A percentile compares a stretch with the other conserved stretches of the same genome.
Evolutionary conservation across 2,797 vertebrate species (phyloP).

Genomic region (Xenops minutus): DNA sequence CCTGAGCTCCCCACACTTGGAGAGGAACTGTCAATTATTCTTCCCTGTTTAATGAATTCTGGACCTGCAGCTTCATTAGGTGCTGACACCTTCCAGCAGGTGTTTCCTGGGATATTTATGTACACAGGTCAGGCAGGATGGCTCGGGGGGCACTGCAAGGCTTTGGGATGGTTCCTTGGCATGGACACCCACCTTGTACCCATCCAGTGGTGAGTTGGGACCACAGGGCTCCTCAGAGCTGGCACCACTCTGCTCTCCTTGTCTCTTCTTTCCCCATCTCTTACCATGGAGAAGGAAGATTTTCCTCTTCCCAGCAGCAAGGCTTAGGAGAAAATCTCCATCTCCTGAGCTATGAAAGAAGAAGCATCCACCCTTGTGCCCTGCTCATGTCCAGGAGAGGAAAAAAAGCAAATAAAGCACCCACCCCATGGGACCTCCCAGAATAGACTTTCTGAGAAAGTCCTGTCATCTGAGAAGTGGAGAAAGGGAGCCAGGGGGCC

Average conservation of each 20-base stretch:
- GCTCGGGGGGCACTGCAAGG: not conserved
- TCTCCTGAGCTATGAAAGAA: not conserved
- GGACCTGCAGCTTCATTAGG: not conserved
- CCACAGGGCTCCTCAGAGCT: not conserved
- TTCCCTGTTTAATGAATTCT: not conserved
- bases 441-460: not conserved
- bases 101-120: not conserved
- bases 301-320: not conserved
- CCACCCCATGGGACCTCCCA: not conserved
- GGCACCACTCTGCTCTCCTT: accelerated
- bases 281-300: not conserved
- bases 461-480: not conserved
- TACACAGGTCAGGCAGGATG: not conserved
- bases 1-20: not conserved
- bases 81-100: not conserved
- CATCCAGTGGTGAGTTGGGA: accelerated
- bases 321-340: not conserved
- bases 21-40: not conserved
- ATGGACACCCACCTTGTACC: accelerated
- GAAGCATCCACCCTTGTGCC: not conserved
- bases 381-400: not conserved
- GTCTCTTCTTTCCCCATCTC: not conserved
- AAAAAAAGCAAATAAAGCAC: not conserved
- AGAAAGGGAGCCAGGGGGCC: not conserved
- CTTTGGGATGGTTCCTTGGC: not conserved